Base-by-base conservation (phyloP, 2,888 invertebrate genomes). In the Dicyrtoma fusca region DNA sequence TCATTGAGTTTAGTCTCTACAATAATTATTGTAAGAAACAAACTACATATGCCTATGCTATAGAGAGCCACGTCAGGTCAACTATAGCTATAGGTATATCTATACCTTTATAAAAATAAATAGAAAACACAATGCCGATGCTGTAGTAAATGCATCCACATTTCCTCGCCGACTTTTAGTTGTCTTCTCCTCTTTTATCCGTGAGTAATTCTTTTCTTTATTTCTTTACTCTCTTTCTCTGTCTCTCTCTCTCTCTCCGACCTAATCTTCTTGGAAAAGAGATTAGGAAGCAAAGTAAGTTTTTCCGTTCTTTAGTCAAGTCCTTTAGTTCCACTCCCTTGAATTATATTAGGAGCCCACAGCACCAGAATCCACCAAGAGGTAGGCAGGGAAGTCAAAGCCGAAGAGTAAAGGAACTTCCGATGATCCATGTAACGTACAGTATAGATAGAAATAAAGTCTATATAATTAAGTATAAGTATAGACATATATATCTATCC, bases 181-280 rank as follows among this genome's bases (percentile, higher is more conserved):
- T 49, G n/a, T 49, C n/a, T 49, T 19, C 49, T 49, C n/a, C 11
- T 49, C 49, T n/a, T 19, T 49, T 49, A 17, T 49, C 19, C 49
- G 4, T 49, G n/a, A n/a, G 47, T 64, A 23, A n/a, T 64, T 47
- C 64, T 62, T 45, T 64, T 49, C 25, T 64, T 26, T 8, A 34
- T 34, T 49, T 59, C 65, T 71, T 57, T 64, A 19, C 42, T 45
- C 53, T 71, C 61, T 64, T 25, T 26, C n/a, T 44, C 26, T 49
- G 26, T 49, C n/a, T 34, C 45, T 45, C 45, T 13, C 45, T 45
- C 14, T 3, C 19, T 19, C 19, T 49, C 49, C 49, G 34, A 34
- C 34, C 34, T 34, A 66, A 72, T 71, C 71, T 59, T 55, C n/a
- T 53, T 17, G 14, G 21, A 19, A 62, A 49, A 53, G 61, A 72